Percentiles rank a stretch among this genome's conserved stretches.
Conservation (phyloP, 2,113 vertebrate species). For the Rissa tridactyla region DNA sequence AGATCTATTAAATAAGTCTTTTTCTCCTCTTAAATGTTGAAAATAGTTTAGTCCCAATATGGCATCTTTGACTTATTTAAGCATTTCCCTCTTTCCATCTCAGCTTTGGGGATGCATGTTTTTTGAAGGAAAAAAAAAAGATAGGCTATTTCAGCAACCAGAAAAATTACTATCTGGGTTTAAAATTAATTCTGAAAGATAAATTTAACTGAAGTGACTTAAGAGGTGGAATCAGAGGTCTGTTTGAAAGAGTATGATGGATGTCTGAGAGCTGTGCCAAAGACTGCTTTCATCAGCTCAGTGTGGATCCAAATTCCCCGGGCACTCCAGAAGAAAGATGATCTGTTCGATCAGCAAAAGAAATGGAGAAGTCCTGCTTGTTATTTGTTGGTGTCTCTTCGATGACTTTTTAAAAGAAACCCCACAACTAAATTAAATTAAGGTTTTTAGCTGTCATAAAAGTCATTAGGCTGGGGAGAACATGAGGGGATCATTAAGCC, state of each 20-base stretch:
- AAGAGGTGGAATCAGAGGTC: background rate
- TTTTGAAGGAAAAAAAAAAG: background rate
- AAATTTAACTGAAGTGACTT: background rate
- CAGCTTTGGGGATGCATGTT: background rate
- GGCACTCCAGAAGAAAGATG: background rate
- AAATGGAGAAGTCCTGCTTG: background rate
- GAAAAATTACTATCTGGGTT: background rate
- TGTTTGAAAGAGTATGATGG: background rate
- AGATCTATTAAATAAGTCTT: background rate
- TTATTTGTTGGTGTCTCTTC: background rate
- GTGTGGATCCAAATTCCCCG: background rate
- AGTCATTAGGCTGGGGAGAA: background rate
- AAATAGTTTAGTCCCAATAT: background rate
- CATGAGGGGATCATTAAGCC: background rate
- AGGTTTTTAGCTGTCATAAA: background rate
- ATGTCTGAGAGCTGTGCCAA: background rate
- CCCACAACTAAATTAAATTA: background rate
- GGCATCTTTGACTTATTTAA: background rate
- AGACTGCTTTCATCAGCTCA: background rate
- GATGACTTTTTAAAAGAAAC: background rate
- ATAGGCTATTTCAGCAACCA: background rate
- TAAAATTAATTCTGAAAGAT: conserved; percentile 8
- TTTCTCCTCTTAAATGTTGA: background rate
- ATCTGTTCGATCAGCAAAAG: background rate
- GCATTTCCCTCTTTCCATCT: background rate